Conservation (phyloP, 2,113 vertebrate species). For the Narcine bancroftii region DNA sequence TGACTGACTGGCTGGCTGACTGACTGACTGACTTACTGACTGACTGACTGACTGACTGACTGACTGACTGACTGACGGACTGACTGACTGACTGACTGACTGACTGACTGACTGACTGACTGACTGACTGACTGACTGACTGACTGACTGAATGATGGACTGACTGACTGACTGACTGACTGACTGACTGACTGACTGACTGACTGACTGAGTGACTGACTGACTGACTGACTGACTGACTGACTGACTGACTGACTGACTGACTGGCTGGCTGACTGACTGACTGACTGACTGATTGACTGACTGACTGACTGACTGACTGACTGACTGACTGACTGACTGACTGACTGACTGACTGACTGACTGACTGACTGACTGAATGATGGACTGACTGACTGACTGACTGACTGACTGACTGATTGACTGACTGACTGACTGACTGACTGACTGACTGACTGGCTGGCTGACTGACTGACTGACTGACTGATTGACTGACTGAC, state of each 20-base stretch:
- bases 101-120: not conserved
- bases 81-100: conserved; percentile 13
- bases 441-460: too few relatives aligned
- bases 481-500: too few relatives aligned
- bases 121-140: conserved; percentile 5
- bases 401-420: too few relatives aligned
- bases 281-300: too few relatives aligned
- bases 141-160: too few relatives aligned
- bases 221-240: conserved; percentile 18
- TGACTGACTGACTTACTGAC: too few relatives aligned
- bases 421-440: too few relatives aligned
- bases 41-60: conserved; percentile 29
- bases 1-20: too few relatives aligned
- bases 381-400: too few relatives aligned
- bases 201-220: conserved; percentile 18
- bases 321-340: conserved; percentile 5
- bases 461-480: too few relatives aligned
- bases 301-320: not conserved
- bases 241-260: not conserved
- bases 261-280: too few relatives aligned
- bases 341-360: too few relatives aligned
- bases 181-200: conserved; percentile 18
- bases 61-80: conserved; percentile 8
- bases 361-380: not conserved
- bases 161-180: conserved; percentile 27